Conservation (phyloP, 2,888 invertebrate species). For the Cheilosia impressa region DNA sequence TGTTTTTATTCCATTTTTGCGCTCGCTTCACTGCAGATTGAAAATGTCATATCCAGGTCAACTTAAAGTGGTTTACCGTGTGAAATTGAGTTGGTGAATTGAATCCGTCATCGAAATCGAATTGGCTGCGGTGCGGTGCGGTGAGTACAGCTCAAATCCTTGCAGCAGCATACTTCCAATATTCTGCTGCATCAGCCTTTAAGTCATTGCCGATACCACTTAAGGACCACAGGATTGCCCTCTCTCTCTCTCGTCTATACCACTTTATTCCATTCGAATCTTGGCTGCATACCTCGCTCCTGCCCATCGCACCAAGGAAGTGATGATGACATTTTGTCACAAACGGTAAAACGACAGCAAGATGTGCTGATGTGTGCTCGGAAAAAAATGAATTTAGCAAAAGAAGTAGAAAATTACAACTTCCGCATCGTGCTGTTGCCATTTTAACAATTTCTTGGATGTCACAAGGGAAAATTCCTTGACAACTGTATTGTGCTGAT, state of each 20-base stretch:
- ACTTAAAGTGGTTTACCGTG: slow-evolving; percentile 55
- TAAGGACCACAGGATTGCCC: slow-evolving; percentile 37
- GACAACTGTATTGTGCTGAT: slow-evolving; percentile 54
- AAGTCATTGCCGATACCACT: slow-evolving; percentile 57
- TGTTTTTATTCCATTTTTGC: background rate
- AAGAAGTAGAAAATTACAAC: slow-evolving; percentile 56
- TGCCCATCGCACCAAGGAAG: slow-evolving; percentile 19
- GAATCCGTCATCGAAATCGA: slow-evolving; percentile 67
- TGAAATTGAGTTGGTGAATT: slow-evolving; percentile 60
- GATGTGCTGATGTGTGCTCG: slow-evolving; percentile 63
- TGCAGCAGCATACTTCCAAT: slow-evolving; percentile 37
- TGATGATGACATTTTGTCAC: slow-evolving; percentile 60
- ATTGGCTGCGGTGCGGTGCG: slow-evolving; percentile 17
- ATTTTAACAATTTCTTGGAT: slow-evolving; percentile 59
- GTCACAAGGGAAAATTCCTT: slow-evolving; percentile 43
- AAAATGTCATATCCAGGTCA: slow-evolving; percentile 54
- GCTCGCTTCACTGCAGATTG: slow-evolving; percentile 31
- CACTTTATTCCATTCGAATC: slow-evolving; percentile 18
- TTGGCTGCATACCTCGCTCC: background rate
- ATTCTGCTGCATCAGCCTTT: slow-evolving; percentile 56
- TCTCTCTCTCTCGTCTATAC: background rate
- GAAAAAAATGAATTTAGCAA: slow-evolving; percentile 28
- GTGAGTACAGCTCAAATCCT: slow-evolving; percentile 35
- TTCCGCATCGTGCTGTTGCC: slow-evolving; percentile 66
- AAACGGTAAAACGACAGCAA: slow-evolving; percentile 17